Percentiles rank a stretch among this genome's conserved stretches.
Conservation (phyloP, 2,797 vertebrate genomes). For the Cryptoprocta ferox region DNA sequence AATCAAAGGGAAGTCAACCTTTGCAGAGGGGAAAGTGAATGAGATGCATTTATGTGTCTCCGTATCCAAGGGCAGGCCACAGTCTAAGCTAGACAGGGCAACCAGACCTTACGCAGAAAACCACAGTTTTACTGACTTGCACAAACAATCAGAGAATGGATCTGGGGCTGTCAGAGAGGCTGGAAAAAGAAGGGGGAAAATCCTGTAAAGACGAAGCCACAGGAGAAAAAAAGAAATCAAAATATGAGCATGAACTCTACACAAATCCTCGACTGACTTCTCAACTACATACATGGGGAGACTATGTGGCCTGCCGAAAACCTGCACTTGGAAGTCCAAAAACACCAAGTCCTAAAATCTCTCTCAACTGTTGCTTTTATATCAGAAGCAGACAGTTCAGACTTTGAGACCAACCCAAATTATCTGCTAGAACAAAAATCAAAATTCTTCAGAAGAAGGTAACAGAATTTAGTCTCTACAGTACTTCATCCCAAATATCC, state of each 20-base stretch:
- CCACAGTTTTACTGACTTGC: background rate
- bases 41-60: background rate
- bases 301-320: background rate
- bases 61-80: background rate
- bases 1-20: background rate
- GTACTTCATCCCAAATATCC: background rate
- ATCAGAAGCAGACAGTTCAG: background rate
- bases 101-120: background rate
- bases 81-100: background rate
- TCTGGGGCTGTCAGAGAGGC: background rate
- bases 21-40: background rate
- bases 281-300: background rate
- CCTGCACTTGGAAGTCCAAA: background rate
- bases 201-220: background rate
- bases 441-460: background rate
- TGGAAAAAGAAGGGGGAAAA: background rate
- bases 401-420: background rate
- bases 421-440: background rate
- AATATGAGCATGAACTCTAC: background rate
- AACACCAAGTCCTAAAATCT: background rate
- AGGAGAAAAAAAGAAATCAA: background rate
- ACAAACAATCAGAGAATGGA: background rate
- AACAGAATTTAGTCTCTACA: conserved; percentile 18
- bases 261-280: background rate
- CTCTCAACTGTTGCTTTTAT: background rate